Base-by-base conservation (phyloP, 2,888 invertebrate species). In the Apeira syringaria region DNA sequence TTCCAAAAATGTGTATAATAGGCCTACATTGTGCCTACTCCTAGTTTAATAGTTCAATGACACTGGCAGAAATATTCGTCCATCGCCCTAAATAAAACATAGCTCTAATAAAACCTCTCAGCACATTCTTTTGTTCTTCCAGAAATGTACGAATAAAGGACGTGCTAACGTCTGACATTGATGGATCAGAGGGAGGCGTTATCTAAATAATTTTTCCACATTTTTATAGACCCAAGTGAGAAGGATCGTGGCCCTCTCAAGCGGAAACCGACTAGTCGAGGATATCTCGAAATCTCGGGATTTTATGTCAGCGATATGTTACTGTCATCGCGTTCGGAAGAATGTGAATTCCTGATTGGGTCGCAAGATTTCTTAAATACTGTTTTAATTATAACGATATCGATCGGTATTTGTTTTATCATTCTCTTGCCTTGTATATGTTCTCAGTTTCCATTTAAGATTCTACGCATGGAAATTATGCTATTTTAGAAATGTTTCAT, bases 251-350 rank as follows among this genome's bases (percentile, higher is more conserved):
- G 61, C 66, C 68, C 67, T 68, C 61, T 67, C 61, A 56, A 68
- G 66, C 80, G 83, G 80, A 84, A 85, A 83, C 75, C 68, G 70
- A 80, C 80, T 78, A 82, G 84, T 80, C 74, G 69, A 81, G 76
- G 73, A 70, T 86, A 88, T 89, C 88, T 76, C 69, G 66, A 59
- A 83, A 88, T 88, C 83, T 88, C 64, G 58, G 77, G 74, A 70
- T 73, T 87, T 87, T 83, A 85, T 82, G 87, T 83, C 82, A 74
- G 81, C 74, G 72, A 87, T 88, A 87, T 79, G 77, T 88, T 85
- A 86, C 79, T 74, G 78, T 80, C 82, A 64, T 50, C 56, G 70
- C 75, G 73, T 74, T 79, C 80, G 62, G 71, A 56, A 7, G 24
- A 24, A 20, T 63, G 75, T 74, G 54, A 80, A 82, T 83, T 80